A percentile compares a stretch with the other conserved stretches of the same genome.
These are phyloP conservation scores for Morpho helenor DNA, from an alignment of 2,888 invertebrate genomes.

Conservation along the genomic window DNA sequence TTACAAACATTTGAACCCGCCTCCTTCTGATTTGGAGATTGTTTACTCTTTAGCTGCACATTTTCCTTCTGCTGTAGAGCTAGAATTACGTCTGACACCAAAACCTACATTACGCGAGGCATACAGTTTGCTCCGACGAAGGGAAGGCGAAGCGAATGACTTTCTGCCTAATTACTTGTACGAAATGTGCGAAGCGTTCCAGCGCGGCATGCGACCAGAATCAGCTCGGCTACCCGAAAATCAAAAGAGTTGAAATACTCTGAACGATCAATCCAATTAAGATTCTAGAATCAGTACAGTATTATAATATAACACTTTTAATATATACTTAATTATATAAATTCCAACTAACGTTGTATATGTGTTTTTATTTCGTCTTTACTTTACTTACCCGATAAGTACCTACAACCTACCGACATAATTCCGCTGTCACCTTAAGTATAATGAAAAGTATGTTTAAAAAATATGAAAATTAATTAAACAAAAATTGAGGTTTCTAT, in stretches of 20 bases:
- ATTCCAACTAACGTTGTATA: too few species aligned
- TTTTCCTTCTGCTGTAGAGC: slow-evolving; percentile 67
- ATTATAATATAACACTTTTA: too few species aligned
- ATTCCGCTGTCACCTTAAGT: too few species aligned
- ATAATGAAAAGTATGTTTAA: too few species aligned
- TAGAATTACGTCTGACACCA: slow-evolving; percentile 67
- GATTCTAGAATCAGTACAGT: too few species aligned
- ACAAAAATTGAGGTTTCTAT: too few species aligned
- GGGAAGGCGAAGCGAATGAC: slow-evolving; percentile 65
- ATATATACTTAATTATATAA: too few species aligned
- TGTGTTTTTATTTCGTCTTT: too few species aligned
- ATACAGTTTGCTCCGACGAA: slow-evolving; percentile 64
- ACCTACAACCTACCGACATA: too few species aligned
- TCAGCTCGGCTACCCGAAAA: slow-evolving; percentile 54
- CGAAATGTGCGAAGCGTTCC: slow-evolving; percentile 73
- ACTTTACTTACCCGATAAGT: too few species aligned
- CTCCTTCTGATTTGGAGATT: slow-evolving; percentile 71
- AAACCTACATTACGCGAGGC: slow-evolving; percentile 71
- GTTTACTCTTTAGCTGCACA: slow-evolving; percentile 71
- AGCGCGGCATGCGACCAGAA: slow-evolving; percentile 60
- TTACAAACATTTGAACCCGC: slow-evolving; percentile 64
- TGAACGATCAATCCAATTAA: slow-evolving; percentile 5
- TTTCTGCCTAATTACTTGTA: slow-evolving; percentile 71
- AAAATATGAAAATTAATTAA: too few species aligned
- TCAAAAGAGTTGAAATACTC: slow-evolving; percentile 35